Evolutionary conservation across 2,113 vertebrate genomes (phyloP).

Genomic region (Lota lota): DNA sequence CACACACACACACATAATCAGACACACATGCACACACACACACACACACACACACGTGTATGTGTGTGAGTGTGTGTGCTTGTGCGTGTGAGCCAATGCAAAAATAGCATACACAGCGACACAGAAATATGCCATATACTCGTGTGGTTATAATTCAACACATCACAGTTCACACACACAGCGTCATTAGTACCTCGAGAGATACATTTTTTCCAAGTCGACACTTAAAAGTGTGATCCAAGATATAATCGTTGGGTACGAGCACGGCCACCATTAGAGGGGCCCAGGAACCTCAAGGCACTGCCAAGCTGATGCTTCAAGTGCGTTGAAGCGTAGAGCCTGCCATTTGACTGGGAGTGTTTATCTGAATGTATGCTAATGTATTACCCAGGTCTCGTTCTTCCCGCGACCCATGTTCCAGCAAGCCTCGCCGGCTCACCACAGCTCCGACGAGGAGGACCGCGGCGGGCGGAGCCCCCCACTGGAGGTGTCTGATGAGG

Average conservation of each 20-base stretch:
- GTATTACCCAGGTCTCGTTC: conserved; percentile 58
- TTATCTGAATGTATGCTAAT: no score
- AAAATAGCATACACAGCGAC: no score
- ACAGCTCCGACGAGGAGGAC: conserved; percentile 93
- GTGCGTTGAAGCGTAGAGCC: no score
- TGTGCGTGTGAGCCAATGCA: no score
- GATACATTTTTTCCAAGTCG: neutral
- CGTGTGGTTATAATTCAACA: neutral
- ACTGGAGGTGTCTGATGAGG: conserved; percentile 93
- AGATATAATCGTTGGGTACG: neutral
- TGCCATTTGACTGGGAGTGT: neutral
- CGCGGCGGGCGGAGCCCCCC: conserved; percentile 85
- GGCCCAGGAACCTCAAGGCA: no score
- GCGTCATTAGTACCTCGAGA: neutral
- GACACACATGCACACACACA: neutral
- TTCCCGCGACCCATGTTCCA: conserved; percentile 69
- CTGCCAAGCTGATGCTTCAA: no score
- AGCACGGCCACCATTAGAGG: neutral
- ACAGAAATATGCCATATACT: no score
- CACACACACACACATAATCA: neutral
- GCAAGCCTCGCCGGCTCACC: conserved; percentile 79
- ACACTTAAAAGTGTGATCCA: neutral
- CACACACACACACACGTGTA: neutral
- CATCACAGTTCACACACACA: neutral
- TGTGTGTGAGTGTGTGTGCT: no score